phyloP scores from a whole-genome alignment of 2,797 vertebrate genomes.

The Lithobates pipiens region DNA sequence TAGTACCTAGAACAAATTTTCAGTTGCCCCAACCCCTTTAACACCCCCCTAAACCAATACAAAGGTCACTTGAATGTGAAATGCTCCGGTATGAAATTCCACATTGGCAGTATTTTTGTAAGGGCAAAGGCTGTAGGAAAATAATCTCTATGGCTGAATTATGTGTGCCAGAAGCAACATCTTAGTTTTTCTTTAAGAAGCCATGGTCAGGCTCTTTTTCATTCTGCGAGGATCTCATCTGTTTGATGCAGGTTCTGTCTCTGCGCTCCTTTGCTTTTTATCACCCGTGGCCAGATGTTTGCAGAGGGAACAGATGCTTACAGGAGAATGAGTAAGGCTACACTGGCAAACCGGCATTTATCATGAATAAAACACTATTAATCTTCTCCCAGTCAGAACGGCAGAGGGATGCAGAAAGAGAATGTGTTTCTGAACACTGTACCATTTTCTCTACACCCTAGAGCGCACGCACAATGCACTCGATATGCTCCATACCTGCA shows the following conservation, averaged over 20 bases:
- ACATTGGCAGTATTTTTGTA: no score
- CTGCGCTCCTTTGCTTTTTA: constrained; percentile 51
- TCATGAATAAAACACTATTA: constrained; percentile 61
- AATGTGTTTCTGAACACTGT: constrained; percentile 45
- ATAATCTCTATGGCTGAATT: no score
- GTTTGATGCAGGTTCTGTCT: constrained; percentile 55
- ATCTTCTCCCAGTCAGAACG: constrained; percentile 48
- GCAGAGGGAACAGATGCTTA: constrained; percentile 60
- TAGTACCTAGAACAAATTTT: no score
- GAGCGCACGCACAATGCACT: constrained; percentile 35
- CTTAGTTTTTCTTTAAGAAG: constrained; percentile 23
- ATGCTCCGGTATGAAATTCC: no score
- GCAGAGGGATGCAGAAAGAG: constrained; percentile 24
- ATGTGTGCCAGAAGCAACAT: background rate
- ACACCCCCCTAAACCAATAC: no score
- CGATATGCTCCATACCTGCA: constrained; percentile 42
- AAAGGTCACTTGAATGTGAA: no score
- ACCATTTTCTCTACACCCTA: constrained; percentile 27
- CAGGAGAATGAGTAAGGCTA: constrained; percentile 56
- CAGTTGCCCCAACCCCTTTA: no score
- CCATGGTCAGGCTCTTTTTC: constrained; percentile 38
- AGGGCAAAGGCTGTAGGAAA: no score
- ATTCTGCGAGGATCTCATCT: constrained; percentile 42
- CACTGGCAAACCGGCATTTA: constrained; percentile 55
- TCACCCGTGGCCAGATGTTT: constrained; percentile 59